phyloP scores from a whole-genome alignment of 1,140 invertebrate genomes.

The Procambarus virginalis region DNA sequence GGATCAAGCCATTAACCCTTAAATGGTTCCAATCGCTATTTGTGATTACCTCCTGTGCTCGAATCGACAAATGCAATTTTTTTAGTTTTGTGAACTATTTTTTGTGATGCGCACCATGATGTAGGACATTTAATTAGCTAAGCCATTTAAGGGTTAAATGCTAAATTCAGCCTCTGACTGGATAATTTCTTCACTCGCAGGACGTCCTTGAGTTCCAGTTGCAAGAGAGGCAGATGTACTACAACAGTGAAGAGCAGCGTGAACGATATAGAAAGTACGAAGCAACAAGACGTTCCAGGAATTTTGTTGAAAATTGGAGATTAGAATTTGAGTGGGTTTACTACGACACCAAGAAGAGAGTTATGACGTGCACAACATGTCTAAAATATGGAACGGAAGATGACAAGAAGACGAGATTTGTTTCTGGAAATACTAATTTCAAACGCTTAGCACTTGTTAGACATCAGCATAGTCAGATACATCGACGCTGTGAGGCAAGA shows the following conservation, averaged over 20 bases:
- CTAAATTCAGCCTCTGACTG: neutral
- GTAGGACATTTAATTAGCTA: no score
- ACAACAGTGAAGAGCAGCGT: neutral
- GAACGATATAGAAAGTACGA: conserved; percentile 9
- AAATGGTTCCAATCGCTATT: no score
- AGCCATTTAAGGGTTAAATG: neutral
- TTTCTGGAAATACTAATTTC: conserved; percentile 41
- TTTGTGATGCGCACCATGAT: no score
- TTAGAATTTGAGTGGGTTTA: conserved; percentile 33
- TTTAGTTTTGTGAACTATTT: no score
- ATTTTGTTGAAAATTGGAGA: conserved; percentile 26
- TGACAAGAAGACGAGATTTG: conserved; percentile 31
- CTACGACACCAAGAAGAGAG: conserved; percentile 17
- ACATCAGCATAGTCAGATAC: conserved; percentile 25
- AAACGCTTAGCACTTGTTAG: conserved; percentile 25
- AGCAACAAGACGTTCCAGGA: neutral
- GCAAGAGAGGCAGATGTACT: neutral
- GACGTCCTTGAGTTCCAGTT: conserved; percentile 1
- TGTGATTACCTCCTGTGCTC: no score
- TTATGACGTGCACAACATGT: conserved; percentile 33
- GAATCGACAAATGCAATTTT: no score
- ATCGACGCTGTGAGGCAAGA: conserved; percentile 21
- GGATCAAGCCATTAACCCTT: no score
- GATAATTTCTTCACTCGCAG: conserved; percentile 20
- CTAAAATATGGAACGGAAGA: conserved; percentile 31